Conservation (phyloP, 2,888 invertebrate genomes). For the Gortyna flavago region DNA sequence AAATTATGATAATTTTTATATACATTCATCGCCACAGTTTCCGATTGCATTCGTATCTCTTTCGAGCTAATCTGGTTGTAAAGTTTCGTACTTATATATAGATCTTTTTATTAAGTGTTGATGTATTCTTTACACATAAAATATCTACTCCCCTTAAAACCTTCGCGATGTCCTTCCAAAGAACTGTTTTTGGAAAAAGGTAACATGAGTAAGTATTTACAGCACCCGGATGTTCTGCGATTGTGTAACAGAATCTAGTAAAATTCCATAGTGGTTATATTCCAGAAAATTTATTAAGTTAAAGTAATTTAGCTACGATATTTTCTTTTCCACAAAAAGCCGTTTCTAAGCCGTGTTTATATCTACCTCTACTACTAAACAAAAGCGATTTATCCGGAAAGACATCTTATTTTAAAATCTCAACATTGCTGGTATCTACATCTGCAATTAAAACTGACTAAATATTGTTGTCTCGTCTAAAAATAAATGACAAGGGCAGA, state of each 20-base stretch:
- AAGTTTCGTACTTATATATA: not conserved
- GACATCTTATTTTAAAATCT: not conserved
- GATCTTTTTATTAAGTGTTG: not conserved
- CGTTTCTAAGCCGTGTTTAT: not conserved
- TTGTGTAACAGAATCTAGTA: not conserved
- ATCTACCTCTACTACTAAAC: not conserved
- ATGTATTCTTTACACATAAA: slow-evolving; percentile 3
- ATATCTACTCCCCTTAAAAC: not conserved
- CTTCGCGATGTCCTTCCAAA: not conserved
- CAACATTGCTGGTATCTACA: not conserved
- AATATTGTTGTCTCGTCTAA: not conserved
- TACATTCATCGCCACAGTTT: slow-evolving; percentile 4
- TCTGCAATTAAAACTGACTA: not conserved
- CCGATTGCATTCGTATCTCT: slow-evolving; percentile 13
- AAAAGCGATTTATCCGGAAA: not conserved
- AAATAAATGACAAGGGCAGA: slow-evolving; percentile 22
- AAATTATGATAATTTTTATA: slow-evolving; percentile 23
- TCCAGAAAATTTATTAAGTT: not conserved
- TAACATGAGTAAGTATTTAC: not conserved
- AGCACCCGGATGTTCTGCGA: not conserved
- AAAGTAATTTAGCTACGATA: not conserved
- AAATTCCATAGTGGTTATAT: not conserved
- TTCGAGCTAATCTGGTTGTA: slow-evolving; percentile 31
- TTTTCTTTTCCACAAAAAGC: not conserved
- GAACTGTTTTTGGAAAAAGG: not conserved